Evolutionary conservation across 2,888 invertebrate genomes (phyloP), one percentile per base, ranked within the genome.

Genomic region (Shargacucullia verbasci): DNA sequence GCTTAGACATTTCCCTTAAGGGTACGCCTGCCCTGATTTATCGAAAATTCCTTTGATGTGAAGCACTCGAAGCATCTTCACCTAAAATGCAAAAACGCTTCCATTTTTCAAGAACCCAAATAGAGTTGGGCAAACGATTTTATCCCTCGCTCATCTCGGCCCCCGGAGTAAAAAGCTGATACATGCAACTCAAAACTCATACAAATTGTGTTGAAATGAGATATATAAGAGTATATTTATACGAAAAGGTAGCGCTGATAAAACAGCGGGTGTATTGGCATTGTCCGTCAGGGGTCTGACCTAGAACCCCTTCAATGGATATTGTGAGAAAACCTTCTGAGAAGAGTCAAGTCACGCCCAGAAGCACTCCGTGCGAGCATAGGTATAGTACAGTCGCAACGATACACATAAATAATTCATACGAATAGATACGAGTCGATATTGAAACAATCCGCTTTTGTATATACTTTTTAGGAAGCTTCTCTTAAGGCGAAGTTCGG

Each of bases 401-500:
- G 80, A 82, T 86, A 86, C 83, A 82, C 79, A 88, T 88, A 89
- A 89, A 89, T 89, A 88, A 89, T 89, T 89, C 88, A 89, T 88
- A 83, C 67, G 81, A 75, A 73, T 73, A 78, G 76, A 76, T 71
- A 72, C 73, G 71, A 76, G 80, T 77, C 81, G 81, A 87, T 85
- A 88, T 88, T 86, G 86, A 86, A 87, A 88, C 88, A 87, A 87
- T 86, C 82, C 81, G 77, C 79, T 82, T 73, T 79, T 70, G 75
- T 53, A 59, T 80, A 78, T 82, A 79, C 79, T 83, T 85, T 82
- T 81, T 79, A 71, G 72, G 70, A 61, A 80, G 76, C 80, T 81
- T 37, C 77, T 79, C 72, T 71, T 84, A 82, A 82, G 81, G 78
- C 62, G 75, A 77, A 80, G 78, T 40, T 55, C 20, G 43, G 44